Percentiles rank a stretch among this genome's conserved stretches.
Evolutionary conservation across 2,113 vertebrate genomes (phyloP).

Genomic region (Cyprinus carpio): DNA sequence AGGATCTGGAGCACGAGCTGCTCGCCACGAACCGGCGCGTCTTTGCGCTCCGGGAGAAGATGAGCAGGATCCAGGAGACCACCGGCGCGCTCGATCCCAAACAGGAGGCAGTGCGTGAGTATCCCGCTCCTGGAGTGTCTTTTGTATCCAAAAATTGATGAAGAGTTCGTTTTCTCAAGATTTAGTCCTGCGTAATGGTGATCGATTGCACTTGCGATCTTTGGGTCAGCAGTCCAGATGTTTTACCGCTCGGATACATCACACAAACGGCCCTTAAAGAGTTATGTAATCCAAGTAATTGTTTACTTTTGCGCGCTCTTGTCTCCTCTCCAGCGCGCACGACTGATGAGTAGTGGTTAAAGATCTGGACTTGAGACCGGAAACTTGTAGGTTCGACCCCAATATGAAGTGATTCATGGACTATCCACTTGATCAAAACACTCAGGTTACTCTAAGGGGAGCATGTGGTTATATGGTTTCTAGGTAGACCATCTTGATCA

Average conservation of each 20-base stretch:
- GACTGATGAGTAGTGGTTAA: background rate
- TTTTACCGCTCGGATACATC: background rate
- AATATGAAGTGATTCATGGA: background rate
- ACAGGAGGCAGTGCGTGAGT: constrained; percentile 97
- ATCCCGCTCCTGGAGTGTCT: constrained; percentile 46
- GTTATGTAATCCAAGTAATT: constrained; percentile 14
- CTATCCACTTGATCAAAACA: background rate
- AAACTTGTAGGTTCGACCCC: background rate
- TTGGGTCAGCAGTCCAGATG: background rate
- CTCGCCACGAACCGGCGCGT: constrained; percentile 82
- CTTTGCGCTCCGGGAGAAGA: constrained; percentile 84
- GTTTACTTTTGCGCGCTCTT: background rate
- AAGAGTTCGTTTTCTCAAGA: background rate
- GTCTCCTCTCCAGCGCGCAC: background rate
- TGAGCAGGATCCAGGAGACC: constrained; percentile 80
- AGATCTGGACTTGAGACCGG: background rate
- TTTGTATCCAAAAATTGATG: background rate
- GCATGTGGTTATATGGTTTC: background rate
- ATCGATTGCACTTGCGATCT: background rate
- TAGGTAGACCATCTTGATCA: background rate
- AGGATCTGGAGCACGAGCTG: constrained; percentile 91
- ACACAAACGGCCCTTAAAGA: background rate
- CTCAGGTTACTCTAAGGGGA: background rate
- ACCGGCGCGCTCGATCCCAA: constrained; percentile 86
- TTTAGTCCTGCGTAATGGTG: background rate